phyloP scores from a whole-genome alignment of 2,797 vertebrate genomes.

The Gallinago nigripennis region DNA sequence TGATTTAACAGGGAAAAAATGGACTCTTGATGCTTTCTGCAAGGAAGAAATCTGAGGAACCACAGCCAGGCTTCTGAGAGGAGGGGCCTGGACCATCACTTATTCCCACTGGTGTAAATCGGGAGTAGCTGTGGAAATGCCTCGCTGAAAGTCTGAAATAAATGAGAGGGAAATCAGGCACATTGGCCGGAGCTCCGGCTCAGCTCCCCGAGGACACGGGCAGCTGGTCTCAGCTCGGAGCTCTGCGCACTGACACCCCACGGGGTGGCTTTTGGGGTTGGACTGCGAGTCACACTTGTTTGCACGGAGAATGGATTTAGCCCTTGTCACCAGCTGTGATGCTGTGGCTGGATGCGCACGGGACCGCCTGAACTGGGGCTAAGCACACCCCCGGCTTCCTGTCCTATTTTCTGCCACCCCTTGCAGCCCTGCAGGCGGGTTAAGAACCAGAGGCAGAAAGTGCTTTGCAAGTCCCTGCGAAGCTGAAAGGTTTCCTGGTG shows the following conservation, averaged over 20 bases:
- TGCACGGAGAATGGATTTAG: background rate
- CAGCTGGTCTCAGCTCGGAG: background rate
- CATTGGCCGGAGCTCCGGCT: background rate
- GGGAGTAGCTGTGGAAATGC: conserved; percentile 50
- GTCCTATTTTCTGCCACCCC: background rate
- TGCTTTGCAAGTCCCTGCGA: background rate
- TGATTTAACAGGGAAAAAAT: conserved; percentile 70
- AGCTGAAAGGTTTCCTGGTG: background rate
- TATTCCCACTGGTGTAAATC: conserved; percentile 35
- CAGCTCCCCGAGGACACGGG: background rate
- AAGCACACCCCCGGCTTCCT: background rate
- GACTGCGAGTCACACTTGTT: background rate
- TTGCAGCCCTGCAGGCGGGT: background rate
- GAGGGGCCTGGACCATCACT: conserved; percentile 1
- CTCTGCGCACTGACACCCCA: background rate
- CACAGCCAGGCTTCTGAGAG: conserved; percentile 24
- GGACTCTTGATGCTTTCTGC: conserved; percentile 25
- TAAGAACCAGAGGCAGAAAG: background rate
- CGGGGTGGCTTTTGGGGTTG: background rate
- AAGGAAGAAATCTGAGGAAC: conserved; percentile 49
- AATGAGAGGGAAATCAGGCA: conserved; percentile 33
- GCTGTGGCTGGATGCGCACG: background rate
- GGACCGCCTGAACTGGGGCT: background rate
- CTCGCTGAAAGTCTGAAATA: conserved; percentile 45
- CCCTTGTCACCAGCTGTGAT: background rate